Evolutionary conservation across 2,888 invertebrate species (phyloP).

Genomic region (Scaptomyza cyrtandrae): DNA sequence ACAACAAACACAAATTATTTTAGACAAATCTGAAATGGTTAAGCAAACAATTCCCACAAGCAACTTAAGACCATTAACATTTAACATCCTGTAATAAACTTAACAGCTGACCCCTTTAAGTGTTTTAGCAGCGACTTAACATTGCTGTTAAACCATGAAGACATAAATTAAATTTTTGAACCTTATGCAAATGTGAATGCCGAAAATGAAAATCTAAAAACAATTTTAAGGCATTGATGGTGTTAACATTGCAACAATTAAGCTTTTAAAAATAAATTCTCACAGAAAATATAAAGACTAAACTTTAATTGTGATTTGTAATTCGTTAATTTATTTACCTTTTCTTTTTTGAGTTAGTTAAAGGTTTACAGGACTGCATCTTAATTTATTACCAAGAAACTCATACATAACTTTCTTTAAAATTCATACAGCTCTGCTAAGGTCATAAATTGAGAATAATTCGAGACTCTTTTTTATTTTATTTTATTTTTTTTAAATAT

Average conservation of each 20-base stretch:
- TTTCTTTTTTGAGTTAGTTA: not conserved
- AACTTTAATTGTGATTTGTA: too few species aligned
- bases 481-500: conserved; percentile 1
- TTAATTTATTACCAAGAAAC: not conserved
- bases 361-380: not conserved
- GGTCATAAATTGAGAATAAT: conserved; percentile 24
- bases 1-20: not conserved
- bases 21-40: not conserved
- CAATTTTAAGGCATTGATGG: not conserved
- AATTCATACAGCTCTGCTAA: not conserved
- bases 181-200: not conserved
- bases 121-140: conserved; percentile 2
- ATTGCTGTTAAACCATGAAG: conserved; percentile 8
- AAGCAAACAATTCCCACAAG: not conserved
- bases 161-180: not conserved
- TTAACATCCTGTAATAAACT: not conserved
- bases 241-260: too few species aligned
- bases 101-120: conserved; percentile 1
- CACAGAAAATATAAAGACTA: too few species aligned
- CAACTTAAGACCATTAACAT: not conserved
- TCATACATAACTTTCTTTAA: conserved; percentile 1
- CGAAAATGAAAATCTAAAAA: not conserved
- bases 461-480: not conserved
- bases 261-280: not conserved
- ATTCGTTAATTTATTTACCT: not conserved